Conservation (phyloP, 2,888 invertebrate genomes). For the Periphyllus acericola region DNA sequence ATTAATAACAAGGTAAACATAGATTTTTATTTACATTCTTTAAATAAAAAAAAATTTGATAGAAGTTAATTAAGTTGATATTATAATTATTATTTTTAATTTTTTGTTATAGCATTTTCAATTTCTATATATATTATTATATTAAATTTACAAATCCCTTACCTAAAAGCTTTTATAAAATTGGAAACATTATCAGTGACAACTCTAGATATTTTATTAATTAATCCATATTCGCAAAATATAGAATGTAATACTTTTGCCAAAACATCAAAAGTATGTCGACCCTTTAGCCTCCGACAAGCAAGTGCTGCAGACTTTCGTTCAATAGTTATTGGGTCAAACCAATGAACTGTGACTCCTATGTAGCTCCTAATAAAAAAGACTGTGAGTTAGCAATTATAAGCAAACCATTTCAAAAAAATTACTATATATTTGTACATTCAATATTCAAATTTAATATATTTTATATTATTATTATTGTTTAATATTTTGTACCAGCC, state of each 20-base stretch:
- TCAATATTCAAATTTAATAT: too few relatives aligned
- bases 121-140: not conserved
- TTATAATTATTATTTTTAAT: too few relatives aligned
- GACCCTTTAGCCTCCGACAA: not conserved
- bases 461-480: too few relatives aligned
- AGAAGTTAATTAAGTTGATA: too few relatives aligned
- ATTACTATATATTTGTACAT: too few relatives aligned
- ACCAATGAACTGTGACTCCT: not conserved
- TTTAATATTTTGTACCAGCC: too few relatives aligned
- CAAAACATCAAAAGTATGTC: conserved; percentile 21
- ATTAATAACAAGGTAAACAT: too few relatives aligned
- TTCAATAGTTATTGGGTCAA: not conserved
- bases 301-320: not conserved
- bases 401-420: too few relatives aligned
- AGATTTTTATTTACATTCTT: too few relatives aligned
- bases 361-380: conserved; percentile 5
- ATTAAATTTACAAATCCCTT: not conserved
- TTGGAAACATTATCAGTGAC: conserved; percentile 16
- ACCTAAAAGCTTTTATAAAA: not conserved
- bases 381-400: not conserved
- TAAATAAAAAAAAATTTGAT: too few relatives aligned
- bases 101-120: too few relatives aligned
- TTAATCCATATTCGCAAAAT: not conserved
- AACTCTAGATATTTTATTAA: conserved; percentile 1
- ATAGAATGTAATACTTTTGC: not conserved